Evolutionary conservation across 2,797 vertebrate genomes (phyloP).

Genomic region (Fistularia commersonii): DNA sequence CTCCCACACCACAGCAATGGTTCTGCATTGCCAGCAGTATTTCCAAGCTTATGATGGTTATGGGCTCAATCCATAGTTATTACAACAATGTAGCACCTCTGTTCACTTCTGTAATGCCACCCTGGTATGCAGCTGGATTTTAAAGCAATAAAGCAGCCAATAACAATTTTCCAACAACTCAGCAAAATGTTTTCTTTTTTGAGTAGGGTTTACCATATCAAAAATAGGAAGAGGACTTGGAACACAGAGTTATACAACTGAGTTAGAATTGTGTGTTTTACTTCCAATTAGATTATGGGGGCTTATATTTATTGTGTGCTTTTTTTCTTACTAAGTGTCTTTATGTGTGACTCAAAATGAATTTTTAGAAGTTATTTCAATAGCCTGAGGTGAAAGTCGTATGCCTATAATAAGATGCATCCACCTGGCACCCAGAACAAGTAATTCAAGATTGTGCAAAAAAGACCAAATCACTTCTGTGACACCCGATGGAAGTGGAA

Average conservation of each 20-base stretch:
- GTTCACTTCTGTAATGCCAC: slow-evolving; percentile 9
- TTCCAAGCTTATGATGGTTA: slow-evolving; percentile 9
- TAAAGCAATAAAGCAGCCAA: neutral
- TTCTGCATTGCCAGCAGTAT: slow-evolving; percentile 26
- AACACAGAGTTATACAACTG: no score
- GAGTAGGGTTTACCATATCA: neutral
- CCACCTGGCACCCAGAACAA: neutral
- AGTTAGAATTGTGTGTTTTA: no score
- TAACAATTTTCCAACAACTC: neutral
- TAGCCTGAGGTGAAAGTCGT: neutral
- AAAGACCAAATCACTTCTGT: neutral
- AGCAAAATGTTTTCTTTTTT: slow-evolving; percentile 9
- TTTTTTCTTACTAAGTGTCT: no score
- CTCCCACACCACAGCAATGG: slow-evolving; percentile 32
- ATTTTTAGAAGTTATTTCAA: no score
- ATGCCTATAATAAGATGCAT: neutral
- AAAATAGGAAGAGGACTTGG: no score
- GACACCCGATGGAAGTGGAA: neutral
- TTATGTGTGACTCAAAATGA: no score
- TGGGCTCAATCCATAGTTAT: slow-evolving; percentile 25
- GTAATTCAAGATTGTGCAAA: neutral
- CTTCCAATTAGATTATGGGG: no score
- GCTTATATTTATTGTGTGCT: no score
- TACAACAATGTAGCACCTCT: slow-evolving; percentile 19
- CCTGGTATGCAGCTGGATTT: slow-evolving; percentile 20